Percentiles rank a stretch among this genome's conserved stretches.
Conservation (phyloP, 2,113 vertebrate species). For the Callionymus lyra region DNA sequence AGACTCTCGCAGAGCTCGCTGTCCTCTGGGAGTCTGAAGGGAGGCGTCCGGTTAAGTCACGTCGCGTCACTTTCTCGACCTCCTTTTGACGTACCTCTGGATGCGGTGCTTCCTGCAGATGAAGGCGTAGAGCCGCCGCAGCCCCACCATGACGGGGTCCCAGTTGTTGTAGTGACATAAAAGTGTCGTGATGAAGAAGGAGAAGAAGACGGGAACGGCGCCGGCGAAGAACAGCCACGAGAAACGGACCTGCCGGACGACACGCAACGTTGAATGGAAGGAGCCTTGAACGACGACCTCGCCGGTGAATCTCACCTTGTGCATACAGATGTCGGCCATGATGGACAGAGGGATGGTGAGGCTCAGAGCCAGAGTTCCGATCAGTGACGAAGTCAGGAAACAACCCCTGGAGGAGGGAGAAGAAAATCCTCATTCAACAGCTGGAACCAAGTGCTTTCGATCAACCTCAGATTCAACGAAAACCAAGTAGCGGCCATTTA, state of each 20-base stretch:
- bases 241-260: constrained; percentile 76
- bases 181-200: constrained; percentile 85
- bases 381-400: constrained; percentile 94
- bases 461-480: too few species aligned
- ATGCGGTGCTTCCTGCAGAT: constrained; percentile 85
- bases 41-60: too few species aligned
- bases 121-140: constrained; percentile 86
- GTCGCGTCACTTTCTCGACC: too few species aligned
- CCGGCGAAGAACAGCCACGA: constrained; percentile 95
- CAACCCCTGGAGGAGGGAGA: constrained; percentile 73
- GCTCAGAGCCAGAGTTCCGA: constrained; percentile 90
- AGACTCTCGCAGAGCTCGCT: constrained; percentile 90
- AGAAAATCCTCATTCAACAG: too few species aligned
- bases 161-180: constrained; percentile 97
- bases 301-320: constrained; percentile 71
- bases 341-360: constrained; percentile 97
- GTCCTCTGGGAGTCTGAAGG: constrained; percentile 77
- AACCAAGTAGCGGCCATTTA: too few species aligned
- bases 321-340: constrained; percentile 91
- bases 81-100: constrained; percentile 69
- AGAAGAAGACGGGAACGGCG: constrained; percentile 86
- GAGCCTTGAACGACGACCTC: too few species aligned
- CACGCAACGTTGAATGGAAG: too few species aligned
- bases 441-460: too few species aligned
- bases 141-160: constrained; percentile 92